These are phyloP conservation scores for Ochropleura plecta DNA, from an alignment of 2,888 invertebrate species.

Conservation along the genomic window DNA sequence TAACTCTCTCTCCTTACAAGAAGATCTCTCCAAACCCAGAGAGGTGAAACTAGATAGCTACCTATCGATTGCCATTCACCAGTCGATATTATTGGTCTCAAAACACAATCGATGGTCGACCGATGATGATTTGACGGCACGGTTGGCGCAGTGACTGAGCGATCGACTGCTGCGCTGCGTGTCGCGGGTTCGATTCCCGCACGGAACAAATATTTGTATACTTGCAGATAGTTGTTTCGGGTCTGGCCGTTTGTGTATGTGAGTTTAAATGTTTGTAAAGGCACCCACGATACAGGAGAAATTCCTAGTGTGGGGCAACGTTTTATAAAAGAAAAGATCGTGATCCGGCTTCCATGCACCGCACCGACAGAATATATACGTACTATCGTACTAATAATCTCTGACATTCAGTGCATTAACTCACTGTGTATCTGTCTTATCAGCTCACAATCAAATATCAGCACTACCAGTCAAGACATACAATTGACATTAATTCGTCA, in stretches of 20 bases:
- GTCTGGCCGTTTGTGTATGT: too few species aligned
- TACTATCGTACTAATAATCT: background rate
- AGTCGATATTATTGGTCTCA: background rate
- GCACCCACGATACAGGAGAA: too few species aligned
- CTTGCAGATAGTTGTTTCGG: too few species aligned
- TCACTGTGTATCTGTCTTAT: background rate
- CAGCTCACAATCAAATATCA: background rate
- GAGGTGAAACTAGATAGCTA: background rate
- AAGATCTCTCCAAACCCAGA: background rate
- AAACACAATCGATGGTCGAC: background rate
- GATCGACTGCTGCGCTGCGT: too few species aligned
- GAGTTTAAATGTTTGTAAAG: too few species aligned
- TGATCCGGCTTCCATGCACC: background rate
- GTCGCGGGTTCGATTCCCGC: too few species aligned
- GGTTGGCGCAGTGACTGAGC: too few species aligned
- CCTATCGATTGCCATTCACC: background rate
- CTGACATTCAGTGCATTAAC: background rate
- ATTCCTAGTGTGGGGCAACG: too few species aligned
- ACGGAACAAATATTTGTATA: too few species aligned
- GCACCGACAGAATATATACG: background rate
- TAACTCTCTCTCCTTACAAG: background rate
- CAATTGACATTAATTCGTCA: slow-evolving; percentile 9
- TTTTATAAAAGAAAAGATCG: too few species aligned
- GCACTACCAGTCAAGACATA: background rate
- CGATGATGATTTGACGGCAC: too few species aligned